A percentile compares a stretch with the other conserved stretches of the same genome.
These are phyloP conservation scores for Acromyrmex heyeri DNA, from an alignment of 1,140 invertebrate genomes.

Conservation along the genomic window DNA sequence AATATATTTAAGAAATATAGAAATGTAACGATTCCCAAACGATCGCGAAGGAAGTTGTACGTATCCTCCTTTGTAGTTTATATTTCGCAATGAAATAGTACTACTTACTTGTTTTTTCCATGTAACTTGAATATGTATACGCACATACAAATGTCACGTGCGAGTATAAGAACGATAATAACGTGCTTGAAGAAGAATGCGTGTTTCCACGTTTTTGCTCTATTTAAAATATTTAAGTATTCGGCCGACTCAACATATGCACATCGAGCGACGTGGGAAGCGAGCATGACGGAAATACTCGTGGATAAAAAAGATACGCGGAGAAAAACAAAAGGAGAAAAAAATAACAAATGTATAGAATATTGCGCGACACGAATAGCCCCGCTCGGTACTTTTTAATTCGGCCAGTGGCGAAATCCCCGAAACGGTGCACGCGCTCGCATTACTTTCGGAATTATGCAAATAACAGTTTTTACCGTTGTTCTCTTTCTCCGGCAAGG, in stretches of 20 bases:
- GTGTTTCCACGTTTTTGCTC: conserved; percentile 3
- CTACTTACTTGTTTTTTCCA: neutral
- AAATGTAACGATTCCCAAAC: too few relatives aligned
- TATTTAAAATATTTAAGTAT: conserved; percentile 12
- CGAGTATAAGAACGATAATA: neutral
- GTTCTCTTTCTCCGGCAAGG: conserved; percentile 1
- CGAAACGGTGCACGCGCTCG: conserved; percentile 42
- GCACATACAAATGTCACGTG: neutral
- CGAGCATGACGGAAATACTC: conserved; percentile 30
- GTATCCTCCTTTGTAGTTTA: neutral
- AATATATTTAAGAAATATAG: too few relatives aligned
- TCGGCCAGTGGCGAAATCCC: conserved; percentile 43
- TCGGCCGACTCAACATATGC: conserved; percentile 26
- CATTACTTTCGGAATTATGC: conserved; percentile 62
- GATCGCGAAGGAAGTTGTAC: too few relatives aligned
- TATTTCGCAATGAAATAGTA: conserved; percentile 19
- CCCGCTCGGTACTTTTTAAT: conserved; percentile 36
- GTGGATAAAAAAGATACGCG: neutral
- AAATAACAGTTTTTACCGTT: conserved; percentile 54
- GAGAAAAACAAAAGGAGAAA: neutral
- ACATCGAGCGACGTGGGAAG: neutral
- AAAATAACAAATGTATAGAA: conserved; percentile 14
- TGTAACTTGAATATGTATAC: conserved; percentile 28
- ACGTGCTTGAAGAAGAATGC: neutral
- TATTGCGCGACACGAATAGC: conserved; percentile 34